A percentile compares a stretch with the other conserved stretches of the same genome.
Conservation (phyloP, 2,113 vertebrate species). For the Elachura formosa region DNA sequence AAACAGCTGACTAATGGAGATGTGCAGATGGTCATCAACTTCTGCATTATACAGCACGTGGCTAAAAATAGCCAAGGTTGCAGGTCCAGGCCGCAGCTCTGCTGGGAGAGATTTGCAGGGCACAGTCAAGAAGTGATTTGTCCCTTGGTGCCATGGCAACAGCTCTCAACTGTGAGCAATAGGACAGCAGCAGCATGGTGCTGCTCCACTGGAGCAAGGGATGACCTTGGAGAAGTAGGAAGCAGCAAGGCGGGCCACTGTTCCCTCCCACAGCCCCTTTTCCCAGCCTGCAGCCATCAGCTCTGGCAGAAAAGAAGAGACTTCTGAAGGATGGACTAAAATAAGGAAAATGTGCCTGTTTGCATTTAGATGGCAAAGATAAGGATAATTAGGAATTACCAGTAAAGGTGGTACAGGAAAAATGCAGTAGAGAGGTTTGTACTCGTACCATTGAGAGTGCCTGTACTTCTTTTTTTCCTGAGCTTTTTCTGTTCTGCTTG, state of each 20-base stretch:
- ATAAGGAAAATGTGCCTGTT: not conserved
- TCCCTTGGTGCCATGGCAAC: conserved; percentile 31
- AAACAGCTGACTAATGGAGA: conserved; percentile 38
- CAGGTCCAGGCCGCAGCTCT: not conserved
- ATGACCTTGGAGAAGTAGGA: not conserved
- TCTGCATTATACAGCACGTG: conserved; percentile 3
- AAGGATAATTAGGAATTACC: not conserved
- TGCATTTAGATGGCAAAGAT: not conserved
- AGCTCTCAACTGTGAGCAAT: not conserved
- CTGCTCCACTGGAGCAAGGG: fast-evolving
- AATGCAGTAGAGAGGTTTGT: not conserved
- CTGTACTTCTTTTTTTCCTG: not conserved
- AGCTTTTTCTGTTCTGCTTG: not conserved
- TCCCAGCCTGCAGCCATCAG: not conserved
- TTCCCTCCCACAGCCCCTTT: not conserved
- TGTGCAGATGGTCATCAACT: conserved; percentile 34
- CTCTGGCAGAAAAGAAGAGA: not conserved
- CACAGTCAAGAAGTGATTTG: not conserved
- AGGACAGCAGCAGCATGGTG: not conserved
- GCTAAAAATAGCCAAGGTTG: conserved; percentile 49
- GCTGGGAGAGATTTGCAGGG: not conserved
- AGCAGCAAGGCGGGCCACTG: not conserved
- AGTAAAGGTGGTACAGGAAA: not conserved
- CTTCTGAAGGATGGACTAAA: not conserved
- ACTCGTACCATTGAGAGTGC: not conserved